Evolutionary conservation across 2,113 vertebrate species (phyloP).

Genomic region (Chaetorhynchus papuensis): DNA sequence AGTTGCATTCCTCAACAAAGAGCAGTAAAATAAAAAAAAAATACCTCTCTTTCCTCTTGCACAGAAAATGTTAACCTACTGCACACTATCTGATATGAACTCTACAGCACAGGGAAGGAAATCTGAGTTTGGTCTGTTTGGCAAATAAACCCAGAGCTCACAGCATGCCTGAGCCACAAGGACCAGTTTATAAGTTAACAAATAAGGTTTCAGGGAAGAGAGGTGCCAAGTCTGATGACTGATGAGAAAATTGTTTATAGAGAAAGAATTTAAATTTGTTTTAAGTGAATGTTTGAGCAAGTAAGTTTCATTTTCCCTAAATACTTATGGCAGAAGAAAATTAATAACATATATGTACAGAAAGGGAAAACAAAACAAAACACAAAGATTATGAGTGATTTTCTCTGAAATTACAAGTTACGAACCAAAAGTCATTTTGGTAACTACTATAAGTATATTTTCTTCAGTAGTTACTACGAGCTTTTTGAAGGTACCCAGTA

Average conservation of each 20-base stretch:
- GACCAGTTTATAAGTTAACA: not conserved
- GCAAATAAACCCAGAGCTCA: not conserved
- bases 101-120: not conserved
- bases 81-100: not conserved
- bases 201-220: not conserved
- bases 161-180: not conserved
- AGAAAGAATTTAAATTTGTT: not conserved
- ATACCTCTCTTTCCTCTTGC: not conserved
- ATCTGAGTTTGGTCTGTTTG: not conserved
- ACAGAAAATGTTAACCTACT: not conserved
- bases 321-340: not conserved
- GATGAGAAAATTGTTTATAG: not conserved
- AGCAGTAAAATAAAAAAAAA: not conserved
- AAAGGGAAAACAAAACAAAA: not conserved
- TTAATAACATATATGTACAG: not conserved
- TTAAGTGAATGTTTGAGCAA: not conserved
- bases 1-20: not conserved
- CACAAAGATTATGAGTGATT: not conserved
- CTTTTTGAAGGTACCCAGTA: not conserved
- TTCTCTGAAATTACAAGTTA: not conserved
- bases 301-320: not conserved
- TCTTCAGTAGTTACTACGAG: not conserved
- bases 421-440: not conserved
- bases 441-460: not conserved
- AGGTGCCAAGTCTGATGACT: not conserved